Base-by-base conservation (phyloP, 2,888 invertebrate species). In the Archaeoteleia sp. region DNA sequence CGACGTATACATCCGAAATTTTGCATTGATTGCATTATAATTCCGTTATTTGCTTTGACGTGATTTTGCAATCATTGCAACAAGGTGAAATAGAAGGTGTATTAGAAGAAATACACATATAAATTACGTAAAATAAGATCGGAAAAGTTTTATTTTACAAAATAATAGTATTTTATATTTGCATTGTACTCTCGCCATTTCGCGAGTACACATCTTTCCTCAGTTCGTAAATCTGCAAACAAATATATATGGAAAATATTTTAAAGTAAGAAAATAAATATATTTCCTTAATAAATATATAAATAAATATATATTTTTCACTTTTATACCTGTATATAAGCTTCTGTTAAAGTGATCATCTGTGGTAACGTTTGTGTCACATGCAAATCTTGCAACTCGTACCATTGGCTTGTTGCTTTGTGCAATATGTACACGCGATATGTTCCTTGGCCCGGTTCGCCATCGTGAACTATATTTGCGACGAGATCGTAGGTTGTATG, bases 401-500 rank as follows among this genome's bases (percentile, higher is more conserved):
- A 93, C 94, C 94, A 94, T 77, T 93, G 93, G 2, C 93, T 92
- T 4, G 93, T 93, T 1, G 93, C 92, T 84, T 93, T 92, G 80
- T 98, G 98, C 37, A 97, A 88, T 40, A 97, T 93, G 83, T 98
- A 98, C 0, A 95, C 95, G 63, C 97, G 90, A 86, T 97, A 98
- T 0, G 96, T 97, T 29, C 98, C 98, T 82, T 96, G 96, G 25
- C 90, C 90, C 0, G 98, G 98, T 73, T 97, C 95, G 0, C 99
- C 99, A 81, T 99, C 99, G 81, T 99, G 99, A 0, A 99, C 96
- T 70, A 99, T 95, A 84, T 99, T 99, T 0, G 98, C 98, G n/a
- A 98, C 93, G 62, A 99, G 88, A 87, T 98, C 98, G 80, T 99
- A 99, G 10, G 92, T 93, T 0, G 97, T 97, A 8, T 87, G 89